phyloP scores from a whole-genome alignment of 1,140 invertebrate species.

The Camponotus floridanus region DNA sequence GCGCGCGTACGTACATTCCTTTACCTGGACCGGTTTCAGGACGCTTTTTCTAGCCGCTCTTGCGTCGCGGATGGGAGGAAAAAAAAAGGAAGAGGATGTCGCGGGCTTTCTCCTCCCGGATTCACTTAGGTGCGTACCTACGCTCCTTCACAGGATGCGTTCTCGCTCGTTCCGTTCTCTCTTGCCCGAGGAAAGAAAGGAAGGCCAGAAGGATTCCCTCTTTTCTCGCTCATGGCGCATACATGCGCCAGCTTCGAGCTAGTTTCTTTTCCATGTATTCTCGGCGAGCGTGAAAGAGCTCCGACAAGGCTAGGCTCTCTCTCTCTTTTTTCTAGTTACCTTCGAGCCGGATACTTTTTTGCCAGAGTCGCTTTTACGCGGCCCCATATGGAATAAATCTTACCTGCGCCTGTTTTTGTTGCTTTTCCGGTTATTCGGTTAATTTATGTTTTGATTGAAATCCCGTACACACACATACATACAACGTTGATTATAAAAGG shows the following conservation, averaged over 20 bases:
- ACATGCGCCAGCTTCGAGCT: background rate
- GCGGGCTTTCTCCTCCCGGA: constrained; percentile 37
- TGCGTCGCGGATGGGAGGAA: background rate
- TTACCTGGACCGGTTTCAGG: constrained; percentile 49
- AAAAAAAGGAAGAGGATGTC: constrained; percentile 11
- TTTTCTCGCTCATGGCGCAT: background rate
- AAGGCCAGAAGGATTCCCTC: constrained; percentile 24
- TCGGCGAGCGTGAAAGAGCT: background rate
- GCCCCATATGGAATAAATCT: background rate
- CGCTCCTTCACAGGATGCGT: background rate
- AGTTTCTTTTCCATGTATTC: constrained; percentile 16
- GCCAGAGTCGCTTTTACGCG: background rate
- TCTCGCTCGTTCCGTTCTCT: constrained; percentile 30
- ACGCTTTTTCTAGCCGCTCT: constrained; percentile 22
- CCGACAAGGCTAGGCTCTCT: background rate
- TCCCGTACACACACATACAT: background rate
- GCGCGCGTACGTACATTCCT: constrained; percentile 21
- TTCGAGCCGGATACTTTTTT: constrained; percentile 27
- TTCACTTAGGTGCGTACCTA: constrained; percentile 16
- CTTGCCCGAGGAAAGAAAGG: constrained; percentile 4
- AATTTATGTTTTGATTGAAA: constrained; percentile 29
- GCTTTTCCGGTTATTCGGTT: constrained; percentile 9
- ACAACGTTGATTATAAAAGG: background rate
- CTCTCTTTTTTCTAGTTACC: background rate
- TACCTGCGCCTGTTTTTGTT: constrained; percentile 17